Percentiles rank a stretch among this genome's conserved stretches.
These are phyloP conservation scores for Chloebia gouldiae DNA, from an alignment of 2,113 vertebrate genomes.

Conservation along the genomic window DNA sequence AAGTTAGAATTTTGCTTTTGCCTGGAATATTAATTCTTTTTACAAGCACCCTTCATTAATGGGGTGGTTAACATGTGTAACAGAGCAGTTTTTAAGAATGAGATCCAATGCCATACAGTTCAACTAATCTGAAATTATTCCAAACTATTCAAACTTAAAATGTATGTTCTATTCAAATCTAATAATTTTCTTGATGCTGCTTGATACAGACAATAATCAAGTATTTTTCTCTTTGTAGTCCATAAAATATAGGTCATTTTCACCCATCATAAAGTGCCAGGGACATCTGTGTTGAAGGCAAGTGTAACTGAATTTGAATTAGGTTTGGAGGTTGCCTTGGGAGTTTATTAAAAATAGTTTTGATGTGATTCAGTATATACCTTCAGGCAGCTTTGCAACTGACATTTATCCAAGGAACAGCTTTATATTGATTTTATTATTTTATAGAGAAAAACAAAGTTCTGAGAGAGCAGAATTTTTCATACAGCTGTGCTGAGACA, in stretches of 20 bases:
- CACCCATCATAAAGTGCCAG: not conserved
- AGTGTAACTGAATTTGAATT: not conserved
- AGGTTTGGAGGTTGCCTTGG: not conserved
- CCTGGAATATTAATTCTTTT: not conserved
- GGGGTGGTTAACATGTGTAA: not conserved
- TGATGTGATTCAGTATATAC: not conserved
- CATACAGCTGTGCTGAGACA: not conserved
- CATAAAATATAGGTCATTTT: not conserved
- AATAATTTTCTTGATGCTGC: not conserved
- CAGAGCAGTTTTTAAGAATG: not conserved
- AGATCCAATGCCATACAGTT: not conserved
- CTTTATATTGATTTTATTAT: not conserved
- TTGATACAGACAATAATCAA: not conserved
- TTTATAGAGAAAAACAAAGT: not conserved
- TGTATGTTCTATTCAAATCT: not conserved
- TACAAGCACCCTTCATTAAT: not conserved
- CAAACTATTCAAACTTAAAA: not conserved
- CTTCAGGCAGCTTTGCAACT: not conserved
- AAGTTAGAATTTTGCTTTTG: not conserved
- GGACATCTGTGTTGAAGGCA: not conserved
- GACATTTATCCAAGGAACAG: not conserved
- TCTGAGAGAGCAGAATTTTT: not conserved
- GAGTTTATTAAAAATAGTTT: constrained; percentile 21
- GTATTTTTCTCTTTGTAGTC: not conserved
- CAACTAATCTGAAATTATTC: not conserved